Evolutionary conservation across 2,797 vertebrate genomes (phyloP).

Genomic region (Ambastaia sidthimunki): DNA sequence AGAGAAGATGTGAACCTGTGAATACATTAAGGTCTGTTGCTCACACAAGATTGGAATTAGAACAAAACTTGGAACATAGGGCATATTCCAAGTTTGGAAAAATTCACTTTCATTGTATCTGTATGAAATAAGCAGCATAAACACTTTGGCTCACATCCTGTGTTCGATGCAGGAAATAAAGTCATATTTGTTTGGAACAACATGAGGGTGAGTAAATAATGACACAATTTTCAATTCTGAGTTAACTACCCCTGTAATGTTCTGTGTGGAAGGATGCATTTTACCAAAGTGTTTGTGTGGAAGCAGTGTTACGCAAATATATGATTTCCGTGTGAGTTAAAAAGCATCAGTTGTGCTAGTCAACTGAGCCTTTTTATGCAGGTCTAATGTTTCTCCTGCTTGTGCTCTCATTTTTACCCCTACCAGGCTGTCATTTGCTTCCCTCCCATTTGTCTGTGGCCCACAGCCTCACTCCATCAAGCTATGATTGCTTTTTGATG

Average conservation of each 20-base stretch:
- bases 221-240: neutral
- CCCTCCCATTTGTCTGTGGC: slow-evolving; percentile 65
- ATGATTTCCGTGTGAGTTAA: slow-evolving; percentile 23
- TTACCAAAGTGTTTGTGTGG: slow-evolving; percentile 1
- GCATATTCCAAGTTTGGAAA: no score
- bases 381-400: slow-evolving; percentile 47
- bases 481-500: slow-evolving; percentile 78
- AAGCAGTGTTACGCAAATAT: slow-evolving; percentile 11
- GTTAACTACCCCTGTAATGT: neutral
- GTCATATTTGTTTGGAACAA: neutral
- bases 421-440: slow-evolving; percentile 67
- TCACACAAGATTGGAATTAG: neutral
- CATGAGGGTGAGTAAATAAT: neutral
- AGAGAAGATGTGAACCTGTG: neutral
- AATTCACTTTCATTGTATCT: no score
- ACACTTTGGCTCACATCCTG: no score
- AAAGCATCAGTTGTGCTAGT: slow-evolving; percentile 29
- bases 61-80: no score
- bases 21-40: neutral
- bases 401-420: slow-evolving; percentile 19
- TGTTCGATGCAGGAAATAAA: no score
- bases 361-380: slow-evolving; percentile 48
- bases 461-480: slow-evolving; percentile 66
- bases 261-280: slow-evolving; percentile 1
- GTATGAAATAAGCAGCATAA: no score